Conservation (phyloP, 2,888 invertebrate genomes). For the Synergus laeviventris region DNA sequence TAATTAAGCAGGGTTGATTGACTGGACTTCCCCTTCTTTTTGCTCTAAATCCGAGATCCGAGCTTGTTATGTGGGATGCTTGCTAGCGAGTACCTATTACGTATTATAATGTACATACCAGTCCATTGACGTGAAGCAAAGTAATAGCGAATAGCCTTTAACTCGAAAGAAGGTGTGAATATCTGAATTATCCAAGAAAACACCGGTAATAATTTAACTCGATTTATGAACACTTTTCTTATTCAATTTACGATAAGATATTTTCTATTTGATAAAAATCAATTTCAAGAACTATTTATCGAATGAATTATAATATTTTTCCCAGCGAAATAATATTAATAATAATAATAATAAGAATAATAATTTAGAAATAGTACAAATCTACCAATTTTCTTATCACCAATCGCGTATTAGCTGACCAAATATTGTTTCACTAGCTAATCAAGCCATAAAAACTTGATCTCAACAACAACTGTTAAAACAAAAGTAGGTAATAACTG, state of each 20-base stretch:
- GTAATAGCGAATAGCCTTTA: conserved; percentile 18
- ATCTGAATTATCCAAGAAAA: neutral
- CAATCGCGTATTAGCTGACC: neutral
- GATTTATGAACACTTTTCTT: neutral
- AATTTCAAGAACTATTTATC: neutral
- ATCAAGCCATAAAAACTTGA: neutral
- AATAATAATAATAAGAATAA: too few species aligned
- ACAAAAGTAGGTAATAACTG: neutral
- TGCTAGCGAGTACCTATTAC: conserved; percentile 16
- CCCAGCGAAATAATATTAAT: too few species aligned
- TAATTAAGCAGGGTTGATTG: conserved; percentile 33
- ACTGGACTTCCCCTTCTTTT: conserved; percentile 37
- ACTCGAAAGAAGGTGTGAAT: neutral
- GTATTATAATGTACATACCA: conserved; percentile 19
- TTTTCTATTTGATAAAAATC: too few species aligned
- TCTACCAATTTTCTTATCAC: neutral
- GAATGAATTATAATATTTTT: too few species aligned
- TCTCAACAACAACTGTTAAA: neutral
- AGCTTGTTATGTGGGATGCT: conserved; percentile 32
- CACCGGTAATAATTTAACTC: neutral
- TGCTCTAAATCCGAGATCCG: conserved; percentile 33
- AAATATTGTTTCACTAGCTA: conserved; percentile 1
- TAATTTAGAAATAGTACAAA: neutral
- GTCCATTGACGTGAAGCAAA: conserved; percentile 35
- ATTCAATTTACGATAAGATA: neutral